A percentile compares a stretch with the other conserved stretches of the same genome.
Conservation (phyloP, 2,113 vertebrate genomes). For the Alaudala cheleensis region DNA sequence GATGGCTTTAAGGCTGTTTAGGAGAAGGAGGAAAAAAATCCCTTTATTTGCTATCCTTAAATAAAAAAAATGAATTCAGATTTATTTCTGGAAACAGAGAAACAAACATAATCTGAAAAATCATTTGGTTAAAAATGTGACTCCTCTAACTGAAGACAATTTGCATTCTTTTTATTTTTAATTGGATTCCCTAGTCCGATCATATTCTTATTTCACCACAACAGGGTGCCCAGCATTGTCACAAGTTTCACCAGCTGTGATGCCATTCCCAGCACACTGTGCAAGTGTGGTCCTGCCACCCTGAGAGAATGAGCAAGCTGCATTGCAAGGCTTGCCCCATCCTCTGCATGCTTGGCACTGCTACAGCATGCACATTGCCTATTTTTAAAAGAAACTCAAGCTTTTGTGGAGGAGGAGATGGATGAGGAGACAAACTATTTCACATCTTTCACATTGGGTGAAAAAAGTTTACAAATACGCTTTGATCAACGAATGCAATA, state of each 20-base stretch:
- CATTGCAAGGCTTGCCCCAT: background rate
- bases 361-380: accelerated
- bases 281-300: background rate
- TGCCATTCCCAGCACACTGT: background rate
- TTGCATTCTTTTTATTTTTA: background rate
- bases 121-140: background rate
- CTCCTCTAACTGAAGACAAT: background rate
- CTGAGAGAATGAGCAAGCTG: accelerated
- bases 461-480: background rate
- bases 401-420: background rate
- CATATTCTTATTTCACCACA: background rate
- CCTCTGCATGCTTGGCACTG: background rate
- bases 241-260: background rate
- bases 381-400: background rate
- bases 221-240: background rate
- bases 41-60: background rate
- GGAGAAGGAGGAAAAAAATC: background rate
- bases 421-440: background rate
- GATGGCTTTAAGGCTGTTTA: background rate
- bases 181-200: background rate
- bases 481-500: background rate
- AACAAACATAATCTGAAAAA: background rate
- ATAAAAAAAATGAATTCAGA: background rate
- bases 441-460: background rate
- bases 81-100: background rate